Evolutionary conservation across 2,888 invertebrate genomes (phyloP).

Genomic region (Eupithecia insigniata): DNA sequence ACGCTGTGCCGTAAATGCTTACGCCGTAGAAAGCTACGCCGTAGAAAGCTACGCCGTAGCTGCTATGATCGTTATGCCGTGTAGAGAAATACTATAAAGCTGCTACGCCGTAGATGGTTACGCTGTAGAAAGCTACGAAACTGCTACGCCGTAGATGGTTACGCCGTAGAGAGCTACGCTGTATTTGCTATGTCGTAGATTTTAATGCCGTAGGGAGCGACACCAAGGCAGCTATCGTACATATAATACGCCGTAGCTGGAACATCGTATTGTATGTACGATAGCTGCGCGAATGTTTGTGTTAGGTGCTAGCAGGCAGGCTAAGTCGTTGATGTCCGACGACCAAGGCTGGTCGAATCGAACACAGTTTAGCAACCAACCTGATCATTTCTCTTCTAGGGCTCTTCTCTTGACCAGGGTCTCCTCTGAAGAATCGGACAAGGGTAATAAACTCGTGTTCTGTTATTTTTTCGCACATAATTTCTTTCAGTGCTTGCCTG

Average conservation of each 20-base stretch:
- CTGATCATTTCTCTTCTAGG: slow-evolving; percentile 74
- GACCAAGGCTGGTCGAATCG: not conserved
- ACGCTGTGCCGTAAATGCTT: not conserved
- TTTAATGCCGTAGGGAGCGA: not conserved
- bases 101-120: not conserved
- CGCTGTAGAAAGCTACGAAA: not conserved
- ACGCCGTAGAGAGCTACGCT: not conserved
- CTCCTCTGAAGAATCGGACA: slow-evolving; percentile 88
- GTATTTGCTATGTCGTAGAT: not conserved
- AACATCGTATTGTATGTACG: not conserved
- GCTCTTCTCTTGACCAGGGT: slow-evolving; percentile 77
- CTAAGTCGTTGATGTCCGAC: not conserved
- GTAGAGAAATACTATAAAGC: not conserved
- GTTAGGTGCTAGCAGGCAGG: not conserved
- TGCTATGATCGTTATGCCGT: not conserved
- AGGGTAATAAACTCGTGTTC: slow-evolving; percentile 93
- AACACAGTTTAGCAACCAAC: slow-evolving; percentile 46
- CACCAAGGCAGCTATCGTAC: not conserved
- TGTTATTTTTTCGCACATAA: slow-evolving; percentile 88
- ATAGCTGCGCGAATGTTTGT: not conserved
- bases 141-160: not conserved
- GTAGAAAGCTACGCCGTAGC: not conserved
- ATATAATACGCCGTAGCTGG: not conserved
- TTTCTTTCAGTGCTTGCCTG: slow-evolving; percentile 86
- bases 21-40: not conserved